These are phyloP conservation scores for Tricholaema leucomelas DNA, from an alignment of 2,113 vertebrate species.

Conservation along the genomic window DNA sequence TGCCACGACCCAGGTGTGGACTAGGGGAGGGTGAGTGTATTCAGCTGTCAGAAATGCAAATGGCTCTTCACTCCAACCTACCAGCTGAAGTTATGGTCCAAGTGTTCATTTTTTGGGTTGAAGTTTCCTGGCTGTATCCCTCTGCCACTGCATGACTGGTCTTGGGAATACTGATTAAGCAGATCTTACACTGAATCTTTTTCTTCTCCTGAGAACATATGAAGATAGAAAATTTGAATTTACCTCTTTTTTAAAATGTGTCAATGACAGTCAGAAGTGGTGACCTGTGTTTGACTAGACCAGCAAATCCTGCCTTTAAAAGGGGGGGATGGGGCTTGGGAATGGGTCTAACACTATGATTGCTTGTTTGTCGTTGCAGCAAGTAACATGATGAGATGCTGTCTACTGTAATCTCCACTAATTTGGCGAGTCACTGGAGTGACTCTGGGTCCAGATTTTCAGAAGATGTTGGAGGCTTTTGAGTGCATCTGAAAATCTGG, in stretches of 20 bases:
- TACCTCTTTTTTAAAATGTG: neutral
- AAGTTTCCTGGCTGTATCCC: neutral
- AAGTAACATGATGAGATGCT: conserved; percentile 4
- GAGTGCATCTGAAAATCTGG: conserved; percentile 17
- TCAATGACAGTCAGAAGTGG: too few relatives aligned
- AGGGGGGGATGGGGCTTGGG: neutral
- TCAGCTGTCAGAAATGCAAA: neutral
- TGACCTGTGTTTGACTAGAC: neutral
- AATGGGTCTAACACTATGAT: neutral
- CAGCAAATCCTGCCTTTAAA: neutral
- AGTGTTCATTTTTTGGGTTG: neutral
- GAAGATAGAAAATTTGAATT: neutral
- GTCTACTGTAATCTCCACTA: conserved; percentile 43
- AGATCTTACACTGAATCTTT: neutral
- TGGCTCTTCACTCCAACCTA: neutral
- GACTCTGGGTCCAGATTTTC: conserved; percentile 38
- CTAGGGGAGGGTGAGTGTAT: neutral
- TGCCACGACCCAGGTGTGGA: neutral
- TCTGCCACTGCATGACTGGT: neutral
- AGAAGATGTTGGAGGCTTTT: conserved; percentile 31
- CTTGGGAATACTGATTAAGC: neutral
- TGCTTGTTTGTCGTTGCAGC: neutral
- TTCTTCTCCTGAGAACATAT: neutral
- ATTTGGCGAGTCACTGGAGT: conserved; percentile 31
- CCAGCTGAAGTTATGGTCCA: neutral